phyloP scores from a whole-genome alignment of 2,797 vertebrate genomes.

The Clarias platycephalus region DNA sequence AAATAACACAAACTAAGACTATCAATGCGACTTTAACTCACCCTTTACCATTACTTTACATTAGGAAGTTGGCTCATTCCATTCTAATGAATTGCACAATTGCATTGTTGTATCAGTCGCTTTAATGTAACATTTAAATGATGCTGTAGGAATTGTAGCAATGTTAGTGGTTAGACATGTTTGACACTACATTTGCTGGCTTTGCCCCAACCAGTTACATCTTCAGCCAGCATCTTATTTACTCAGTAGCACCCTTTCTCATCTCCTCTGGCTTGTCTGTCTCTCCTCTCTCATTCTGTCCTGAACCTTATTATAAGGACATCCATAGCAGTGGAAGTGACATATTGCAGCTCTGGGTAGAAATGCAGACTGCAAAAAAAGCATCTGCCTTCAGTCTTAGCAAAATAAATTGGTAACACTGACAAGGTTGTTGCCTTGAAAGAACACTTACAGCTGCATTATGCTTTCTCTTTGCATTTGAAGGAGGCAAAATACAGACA shows the following conservation, averaged over 20 bases:
- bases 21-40: no score
- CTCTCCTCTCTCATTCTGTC: conserved; percentile 11
- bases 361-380: conserved; percentile 41
- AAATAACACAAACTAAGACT: no score
- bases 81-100: not conserved
- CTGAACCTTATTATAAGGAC: conserved; percentile 37
- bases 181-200: conserved; percentile 29
- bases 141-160: not conserved
- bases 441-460: conserved; percentile 22
- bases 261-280: conserved; percentile 14
- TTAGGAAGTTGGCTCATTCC: not conserved
- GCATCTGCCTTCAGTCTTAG: conserved; percentile 40
- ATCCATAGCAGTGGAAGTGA: conserved; percentile 49
- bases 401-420: conserved; percentile 57
- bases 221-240: conserved; percentile 22
- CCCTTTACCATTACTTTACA: no score
- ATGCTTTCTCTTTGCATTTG: conserved; percentile 34
- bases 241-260: conserved; percentile 41
- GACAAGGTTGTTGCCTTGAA: conserved; percentile 34
- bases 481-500: not conserved
- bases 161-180: not conserved
- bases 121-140: not conserved
- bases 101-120: not conserved
- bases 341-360: conserved; percentile 40
- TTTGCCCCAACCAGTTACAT: conserved; percentile 37